phyloP scores from a whole-genome alignment of 2,113 vertebrate genomes.

The Greenwoodochromis staneri region DNA sequence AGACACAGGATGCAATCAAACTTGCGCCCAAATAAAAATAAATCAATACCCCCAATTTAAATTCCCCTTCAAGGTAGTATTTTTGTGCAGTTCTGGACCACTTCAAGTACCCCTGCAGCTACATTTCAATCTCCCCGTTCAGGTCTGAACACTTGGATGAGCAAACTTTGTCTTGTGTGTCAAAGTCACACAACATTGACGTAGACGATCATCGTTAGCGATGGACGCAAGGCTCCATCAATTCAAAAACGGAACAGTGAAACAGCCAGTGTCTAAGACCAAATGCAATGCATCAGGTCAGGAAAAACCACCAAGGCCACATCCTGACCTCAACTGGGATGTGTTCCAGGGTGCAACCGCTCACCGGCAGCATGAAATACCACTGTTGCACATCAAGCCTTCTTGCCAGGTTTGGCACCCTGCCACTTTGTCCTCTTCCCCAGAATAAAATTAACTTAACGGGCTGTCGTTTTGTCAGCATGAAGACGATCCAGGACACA shows the following conservation, averaged over 20 bases:
- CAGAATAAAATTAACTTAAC: not conserved
- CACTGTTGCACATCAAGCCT: not conserved
- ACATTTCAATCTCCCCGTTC: not conserved
- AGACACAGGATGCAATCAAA: not conserved
- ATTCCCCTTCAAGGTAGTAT: not conserved
- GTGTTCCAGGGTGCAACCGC: not conserved
- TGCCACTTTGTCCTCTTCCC: not conserved
- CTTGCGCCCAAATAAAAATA: fast-evolving
- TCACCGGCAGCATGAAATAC: not conserved
- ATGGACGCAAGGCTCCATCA: not conserved
- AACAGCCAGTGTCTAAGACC: not conserved
- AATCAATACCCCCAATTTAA: not conserved
- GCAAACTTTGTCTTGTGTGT: not conserved
- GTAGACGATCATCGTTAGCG: fast-evolving
- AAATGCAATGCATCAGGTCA: not conserved
- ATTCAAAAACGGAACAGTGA: not conserved
- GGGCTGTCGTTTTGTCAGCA: not conserved
- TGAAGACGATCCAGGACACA: not conserved
- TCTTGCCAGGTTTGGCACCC: not conserved
- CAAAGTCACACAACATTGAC: not conserved
- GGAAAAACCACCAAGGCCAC: not conserved
- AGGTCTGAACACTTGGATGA: not conserved
- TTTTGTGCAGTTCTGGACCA: not conserved
- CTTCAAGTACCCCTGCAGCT: not conserved
- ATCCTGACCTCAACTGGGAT: not conserved